Base-by-base conservation (phyloP, 53 echinoderm and acorn worm species). In the Temnopleurus reevesii region DNA sequence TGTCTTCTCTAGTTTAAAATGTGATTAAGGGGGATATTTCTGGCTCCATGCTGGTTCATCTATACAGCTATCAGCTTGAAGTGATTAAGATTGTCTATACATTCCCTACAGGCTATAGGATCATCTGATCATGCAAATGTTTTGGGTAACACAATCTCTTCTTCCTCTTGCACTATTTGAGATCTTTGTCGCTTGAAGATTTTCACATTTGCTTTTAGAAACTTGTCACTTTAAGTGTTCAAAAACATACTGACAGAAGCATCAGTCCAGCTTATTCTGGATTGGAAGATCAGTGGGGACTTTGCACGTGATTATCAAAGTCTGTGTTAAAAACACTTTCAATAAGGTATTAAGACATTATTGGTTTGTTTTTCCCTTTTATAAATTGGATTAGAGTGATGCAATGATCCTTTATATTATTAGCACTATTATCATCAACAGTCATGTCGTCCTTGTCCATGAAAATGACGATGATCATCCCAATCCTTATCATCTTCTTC, bases 161-260 rank as follows among this genome's bases (percentile, higher is more conserved):
- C 71, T 38, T 71, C 71, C 41, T n/a, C n/a, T n/a, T n/a, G n/a
- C 71, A 21, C 71, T 55, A 19, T n/a, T n/a, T 81, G 15, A 71
- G 66, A 33, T 88, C 30, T 34, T 46, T 44, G 33, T 43, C 71
- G 44, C 45, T 46, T 46, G 38, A 24, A 45, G 88, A 41, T 89
- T 46, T 12, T 21, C 47, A 45, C 61, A 8, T 86, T 36, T 17
- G 9, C 59, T 31, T 45, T 41, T 38, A 71, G 71, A 41, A 71
- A 71, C 36, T 41, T 2, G 41, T 38, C 41, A n/a, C 41, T 23
- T 31, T 1, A 31, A 15, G 63, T 28, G 63, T 63, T 63, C 33
- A 33, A 31, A n/a, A 41, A 43, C 71, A 38, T 3, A 3, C 19
- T 41, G 17, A 63, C 18, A n/a, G n/a, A n/a, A n/a, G n/a, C n/a